Conservation (phyloP, 2,888 invertebrate species). For the Panopea generosa region DNA sequence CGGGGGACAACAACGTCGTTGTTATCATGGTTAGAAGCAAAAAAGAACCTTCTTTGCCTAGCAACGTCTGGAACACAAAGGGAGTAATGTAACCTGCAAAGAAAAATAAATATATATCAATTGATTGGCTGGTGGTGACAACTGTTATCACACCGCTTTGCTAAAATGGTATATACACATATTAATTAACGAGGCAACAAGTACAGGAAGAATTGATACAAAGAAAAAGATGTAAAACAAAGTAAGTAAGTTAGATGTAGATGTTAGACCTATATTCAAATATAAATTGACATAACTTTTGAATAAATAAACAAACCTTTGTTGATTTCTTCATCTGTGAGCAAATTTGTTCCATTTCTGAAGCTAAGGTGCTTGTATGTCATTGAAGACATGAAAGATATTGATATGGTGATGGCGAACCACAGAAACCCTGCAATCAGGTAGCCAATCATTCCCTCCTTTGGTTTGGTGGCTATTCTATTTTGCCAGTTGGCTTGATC, state of each 20-base stretch:
- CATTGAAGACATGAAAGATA: conserved; percentile 74
- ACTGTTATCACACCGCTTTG: no score
- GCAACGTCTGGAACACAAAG: conserved; percentile 70
- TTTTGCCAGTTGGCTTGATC: conserved; percentile 83
- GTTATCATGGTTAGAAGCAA: conserved; percentile 75
- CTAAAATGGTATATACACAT: no score
- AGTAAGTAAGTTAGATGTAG: no score
- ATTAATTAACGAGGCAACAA: no score
- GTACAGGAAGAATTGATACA: no score
- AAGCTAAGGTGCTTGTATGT: conserved; percentile 71
- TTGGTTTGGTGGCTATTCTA: conserved; percentile 81
- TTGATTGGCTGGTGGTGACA: no score
- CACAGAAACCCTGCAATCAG: conserved; percentile 80
- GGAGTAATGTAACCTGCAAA: conserved; percentile 78
- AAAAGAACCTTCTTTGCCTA: conserved; percentile 71
- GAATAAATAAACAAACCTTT: conserved; percentile 37
- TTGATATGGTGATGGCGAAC: conserved; percentile 81
- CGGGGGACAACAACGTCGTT: conserved; percentile 79
- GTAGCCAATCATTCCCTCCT: conserved; percentile 80
- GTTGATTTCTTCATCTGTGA: conserved; percentile 59
- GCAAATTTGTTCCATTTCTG: conserved; percentile 63
- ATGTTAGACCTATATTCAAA: no score
- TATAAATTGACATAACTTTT: no score
- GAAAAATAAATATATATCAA: no score
- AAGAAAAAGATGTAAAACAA: no score